Conservation (phyloP, 2,888 invertebrate species). For the Philereme transversata region DNA sequence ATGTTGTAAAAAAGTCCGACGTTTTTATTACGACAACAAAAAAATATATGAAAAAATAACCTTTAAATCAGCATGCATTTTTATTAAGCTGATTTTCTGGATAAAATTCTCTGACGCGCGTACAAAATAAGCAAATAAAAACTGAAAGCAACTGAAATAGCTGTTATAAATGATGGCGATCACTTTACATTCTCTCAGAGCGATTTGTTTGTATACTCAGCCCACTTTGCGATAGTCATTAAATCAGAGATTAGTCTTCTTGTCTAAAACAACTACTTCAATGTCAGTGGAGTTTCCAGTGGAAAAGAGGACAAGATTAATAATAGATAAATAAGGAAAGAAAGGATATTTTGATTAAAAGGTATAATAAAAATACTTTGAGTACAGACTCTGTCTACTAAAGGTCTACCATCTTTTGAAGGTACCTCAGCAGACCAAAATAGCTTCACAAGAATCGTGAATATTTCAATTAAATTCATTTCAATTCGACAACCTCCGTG, state of each 20-base stretch:
- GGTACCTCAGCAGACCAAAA: no score
- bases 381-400: no score
- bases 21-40: slow-evolving; percentile 6
- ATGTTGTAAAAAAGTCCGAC: slow-evolving; percentile 5
- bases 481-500: no score
- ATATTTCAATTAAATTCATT: no score
- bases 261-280: not conserved
- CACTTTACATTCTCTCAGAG: slow-evolving; percentile 1
- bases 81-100: slow-evolving; percentile 2
- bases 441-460: no score
- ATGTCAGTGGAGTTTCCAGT: not conserved
- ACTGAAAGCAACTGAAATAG: slow-evolving; percentile 14
- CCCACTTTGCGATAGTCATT: not conserved
- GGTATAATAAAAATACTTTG: no score
- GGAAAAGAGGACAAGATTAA: not conserved
- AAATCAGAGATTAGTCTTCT: not conserved
- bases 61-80: slow-evolving; percentile 4
- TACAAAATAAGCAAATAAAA: slow-evolving; percentile 12
- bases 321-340: not conserved
- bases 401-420: no score
- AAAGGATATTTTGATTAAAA: no score
- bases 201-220: slow-evolving; percentile 9
- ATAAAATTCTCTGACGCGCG: slow-evolving; percentile 6
- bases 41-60: not conserved
- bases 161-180: slow-evolving; percentile 7